Evolutionary conservation across 2,113 vertebrate genomes (phyloP).

Genomic region (Rattus norvegicus): GRCr8 NC_086022.1:121566501-121567000

Average conservation of each 20-base stretch:
- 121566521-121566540: background rate
- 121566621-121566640: background rate
- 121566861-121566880: background rate
- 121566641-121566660: background rate
- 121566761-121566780: background rate
- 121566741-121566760: background rate
- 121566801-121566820: background rate
- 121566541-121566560: background rate
- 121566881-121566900: background rate
- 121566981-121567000: background rate
- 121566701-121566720: background rate
- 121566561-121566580: background rate
- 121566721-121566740: background rate
- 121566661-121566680: slow-evolving; percentile 2
- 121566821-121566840: background rate
- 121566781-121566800: background rate
- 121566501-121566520: background rate
- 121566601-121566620: background rate
- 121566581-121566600: slow-evolving; percentile 6
- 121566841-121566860: background rate
- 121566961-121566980: background rate
- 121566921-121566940: background rate
- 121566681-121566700: background rate
- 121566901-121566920: background rate
- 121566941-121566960: background rate